Evolutionary conservation across 2,113 vertebrate genomes (phyloP).

Genomic region (Sciurus niger): DNA sequence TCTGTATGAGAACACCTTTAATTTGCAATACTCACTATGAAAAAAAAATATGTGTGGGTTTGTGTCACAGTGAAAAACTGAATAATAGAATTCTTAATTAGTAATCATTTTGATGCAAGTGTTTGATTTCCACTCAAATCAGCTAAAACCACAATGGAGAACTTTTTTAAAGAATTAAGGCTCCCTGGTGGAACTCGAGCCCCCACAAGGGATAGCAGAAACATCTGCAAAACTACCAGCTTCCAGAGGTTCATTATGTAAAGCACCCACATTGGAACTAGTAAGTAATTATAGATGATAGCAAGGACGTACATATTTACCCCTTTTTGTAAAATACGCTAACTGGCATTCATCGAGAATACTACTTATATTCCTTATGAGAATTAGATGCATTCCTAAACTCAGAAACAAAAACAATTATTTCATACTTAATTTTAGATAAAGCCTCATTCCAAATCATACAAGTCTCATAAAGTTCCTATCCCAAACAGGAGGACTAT

Average conservation of each 20-base stretch:
- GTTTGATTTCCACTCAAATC: not conserved
- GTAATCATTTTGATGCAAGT: not conserved
- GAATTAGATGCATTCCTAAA: not conserved
- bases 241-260: not conserved
- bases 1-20: not conserved
- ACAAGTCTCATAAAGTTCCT: not conserved
- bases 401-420: not conserved
- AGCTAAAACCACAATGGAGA: not conserved
- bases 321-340: not conserved
- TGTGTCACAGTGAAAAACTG: not conserved
- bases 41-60: not conserved
- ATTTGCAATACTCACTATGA: not conserved
- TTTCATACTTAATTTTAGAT: not conserved
- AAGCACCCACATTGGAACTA: not conserved
- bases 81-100: slow-evolving; percentile 8
- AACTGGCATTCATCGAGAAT: not conserved
- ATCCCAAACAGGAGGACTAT: not conserved
- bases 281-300: not conserved
- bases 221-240: not conserved
- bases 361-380: not conserved
- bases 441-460: not conserved
- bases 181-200: not conserved
- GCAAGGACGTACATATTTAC: not conserved
- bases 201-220: not conserved
- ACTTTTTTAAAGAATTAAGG: not conserved